These are phyloP conservation scores for Scolopax bukidnonensis DNA, from an alignment of 2,797 vertebrate species.

Conservation along the genomic window DNA sequence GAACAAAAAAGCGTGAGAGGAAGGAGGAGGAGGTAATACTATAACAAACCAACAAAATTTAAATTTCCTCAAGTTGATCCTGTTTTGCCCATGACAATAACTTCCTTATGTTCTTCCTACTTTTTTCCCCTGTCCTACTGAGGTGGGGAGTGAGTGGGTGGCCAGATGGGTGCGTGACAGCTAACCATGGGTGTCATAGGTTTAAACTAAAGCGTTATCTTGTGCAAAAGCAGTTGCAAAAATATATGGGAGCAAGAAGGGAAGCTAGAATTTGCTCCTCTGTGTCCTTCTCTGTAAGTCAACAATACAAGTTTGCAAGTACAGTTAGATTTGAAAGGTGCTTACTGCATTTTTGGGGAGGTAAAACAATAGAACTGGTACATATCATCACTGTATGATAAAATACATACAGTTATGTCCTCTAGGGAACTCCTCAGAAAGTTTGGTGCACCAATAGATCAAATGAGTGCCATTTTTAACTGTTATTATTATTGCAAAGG, in stretches of 20 bases:
- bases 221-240: neutral
- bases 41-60: neutral
- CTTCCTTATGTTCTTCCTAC: rapidly evolving
- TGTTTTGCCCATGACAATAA: neutral
- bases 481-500: neutral
- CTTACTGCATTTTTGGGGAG: neutral
- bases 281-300: neutral
- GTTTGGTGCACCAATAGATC: neutral
- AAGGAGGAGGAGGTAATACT: neutral
- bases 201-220: neutral
- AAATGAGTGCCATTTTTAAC: neutral
- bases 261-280: neutral
- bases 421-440: neutral
- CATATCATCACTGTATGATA: neutral
- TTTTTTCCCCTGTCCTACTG: neutral
- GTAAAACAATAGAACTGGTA: neutral
- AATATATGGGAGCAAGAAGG: neutral
- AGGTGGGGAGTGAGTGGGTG: rapidly evolving
- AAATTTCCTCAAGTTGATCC: neutral
- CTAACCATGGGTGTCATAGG: too few species aligned
- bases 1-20: neutral
- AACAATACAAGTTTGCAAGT: neutral
- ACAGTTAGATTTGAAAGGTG: neutral
- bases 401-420: neutral
- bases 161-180: neutral